Evolutionary conservation across 2,797 vertebrate genomes (phyloP).

Genomic region (Gallirallus australis): DNA sequence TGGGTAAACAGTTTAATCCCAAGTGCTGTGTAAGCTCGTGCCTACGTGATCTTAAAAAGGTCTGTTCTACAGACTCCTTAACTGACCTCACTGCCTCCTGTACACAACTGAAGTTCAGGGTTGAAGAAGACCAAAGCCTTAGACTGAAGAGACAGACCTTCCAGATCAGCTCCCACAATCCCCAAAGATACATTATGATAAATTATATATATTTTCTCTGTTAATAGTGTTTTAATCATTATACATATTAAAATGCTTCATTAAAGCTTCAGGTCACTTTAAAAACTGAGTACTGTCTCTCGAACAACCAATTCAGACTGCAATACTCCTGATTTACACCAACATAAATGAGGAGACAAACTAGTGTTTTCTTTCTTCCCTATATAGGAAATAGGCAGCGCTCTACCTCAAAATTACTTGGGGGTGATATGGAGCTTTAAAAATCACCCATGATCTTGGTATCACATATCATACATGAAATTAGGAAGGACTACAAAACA

Average conservation of each 20-base stretch:
- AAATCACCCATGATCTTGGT: background rate
- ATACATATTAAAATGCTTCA: background rate
- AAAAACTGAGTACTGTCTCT: background rate
- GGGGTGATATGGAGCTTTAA: background rate
- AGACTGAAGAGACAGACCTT: background rate
- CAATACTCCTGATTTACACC: background rate
- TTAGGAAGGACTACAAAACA: background rate
- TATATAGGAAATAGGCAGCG: background rate
- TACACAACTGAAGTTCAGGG: background rate
- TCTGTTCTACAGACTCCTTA: background rate
- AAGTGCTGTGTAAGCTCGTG: background rate
- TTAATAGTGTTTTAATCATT: background rate
- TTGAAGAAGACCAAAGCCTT: background rate
- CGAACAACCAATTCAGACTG: background rate
- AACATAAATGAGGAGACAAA: background rate
- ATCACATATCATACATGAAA: background rate
- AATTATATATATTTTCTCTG: background rate
- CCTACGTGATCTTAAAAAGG: background rate
- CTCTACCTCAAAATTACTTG: background rate
- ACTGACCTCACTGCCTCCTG: background rate
- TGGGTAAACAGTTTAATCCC: background rate
- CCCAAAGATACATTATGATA: background rate
- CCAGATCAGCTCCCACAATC: background rate
- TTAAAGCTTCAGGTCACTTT: background rate
- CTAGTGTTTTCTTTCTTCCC: background rate